Base-by-base conservation (phyloP, 2,888 invertebrate genomes). In the Automeris io region DNA sequence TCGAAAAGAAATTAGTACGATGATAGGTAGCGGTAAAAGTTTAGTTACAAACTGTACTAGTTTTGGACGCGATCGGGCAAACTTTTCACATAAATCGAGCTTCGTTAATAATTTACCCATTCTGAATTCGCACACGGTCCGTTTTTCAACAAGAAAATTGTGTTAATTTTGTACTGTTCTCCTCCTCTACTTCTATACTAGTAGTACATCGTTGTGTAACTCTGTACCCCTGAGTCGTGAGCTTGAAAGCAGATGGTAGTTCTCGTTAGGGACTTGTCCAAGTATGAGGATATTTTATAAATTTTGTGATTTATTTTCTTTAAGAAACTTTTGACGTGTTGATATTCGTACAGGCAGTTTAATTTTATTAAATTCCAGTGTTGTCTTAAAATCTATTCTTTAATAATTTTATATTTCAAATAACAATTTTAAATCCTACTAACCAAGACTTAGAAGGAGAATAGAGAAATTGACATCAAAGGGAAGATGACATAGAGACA, bases 31-130 rank as follows among this genome's bases (percentile, higher is more conserved):
- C 5, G 13, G 24, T 4, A 26, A 21, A 40, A 40, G 36, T 36
- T 40, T 16, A 23, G 24, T n/a, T 18, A 36, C 32, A 33, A 40
- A 40, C 40, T 26, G 21, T 25, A 55, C 59, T 58, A 66, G 70
- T 70, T 73, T 64, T 47, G 59, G 64, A 65, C 63, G 54, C 58
- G 60, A 63, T 56, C 57, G 47, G 37, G 37, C 41, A 50, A 76
- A 78, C 63, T 78, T 78, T 69, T 33, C 61, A 61, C 72, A 77
- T 78, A 76, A 77, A 76, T 76, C 66, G 66, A 51, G 59, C 54
- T 61, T 64, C 66, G 66, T 69, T 71, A 70, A 73, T 73, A 75
- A 70, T 74, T 71, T 67, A 69, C 57, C 58, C 55, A 65, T 74
- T 69, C 55, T 52, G 60, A 32, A 37, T 37, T 32, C 18, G 31